Evolutionary conservation across 2,797 vertebrate genomes (phyloP), one percentile per base, ranked within the genome.

Genomic region (Capromys pilorides): DNA sequence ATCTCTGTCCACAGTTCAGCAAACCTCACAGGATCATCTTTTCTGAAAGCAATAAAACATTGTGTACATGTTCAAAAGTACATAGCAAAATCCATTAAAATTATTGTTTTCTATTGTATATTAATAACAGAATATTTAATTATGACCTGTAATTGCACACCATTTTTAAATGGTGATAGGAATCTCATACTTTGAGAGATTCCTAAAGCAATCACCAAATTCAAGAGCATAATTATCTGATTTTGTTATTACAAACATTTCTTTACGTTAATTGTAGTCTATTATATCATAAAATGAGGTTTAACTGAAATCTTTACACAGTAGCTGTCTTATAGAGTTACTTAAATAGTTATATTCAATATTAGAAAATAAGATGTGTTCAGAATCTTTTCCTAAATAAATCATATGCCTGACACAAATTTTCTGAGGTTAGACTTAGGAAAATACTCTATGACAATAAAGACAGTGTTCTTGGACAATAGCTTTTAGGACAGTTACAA

Each of bases 31-130:
- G 24, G 69, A 33, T 22, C 41, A 66, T 83, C 62, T 57, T 90
- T 90, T 62, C 45, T 61, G 67, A 31, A 78, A 84, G 24, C 1
- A 94, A 85, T 94, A 59, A 78, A 36, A 79, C 26, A 31, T 3
- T 41, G 19, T 1, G 54, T 82, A 92, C 62, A 86, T 89, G 94
- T 49, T 33, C 26, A 86, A 94, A 69, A 2, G 24, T 5, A 0
- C 22, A n/a, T 84, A 41, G n/a, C 82, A 94, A 81, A 33, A 77
- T 94, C 78, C 75, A 26, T 61, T 62, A 93, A 96, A 83, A 86
- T 66, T 88, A 26, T 57, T 83, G 1, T 18, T 0, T 49, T 16
- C 67, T 86, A 95, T 90, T 66, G 12, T 66, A 66, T 33, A 79
- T 95, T 81, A 94, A 90, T 92, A 62, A 64, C 26, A 57, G 51